phyloP scores from a whole-genome alignment of 2,113 vertebrate genomes.

The Stigmatopora nigra region DNA sequence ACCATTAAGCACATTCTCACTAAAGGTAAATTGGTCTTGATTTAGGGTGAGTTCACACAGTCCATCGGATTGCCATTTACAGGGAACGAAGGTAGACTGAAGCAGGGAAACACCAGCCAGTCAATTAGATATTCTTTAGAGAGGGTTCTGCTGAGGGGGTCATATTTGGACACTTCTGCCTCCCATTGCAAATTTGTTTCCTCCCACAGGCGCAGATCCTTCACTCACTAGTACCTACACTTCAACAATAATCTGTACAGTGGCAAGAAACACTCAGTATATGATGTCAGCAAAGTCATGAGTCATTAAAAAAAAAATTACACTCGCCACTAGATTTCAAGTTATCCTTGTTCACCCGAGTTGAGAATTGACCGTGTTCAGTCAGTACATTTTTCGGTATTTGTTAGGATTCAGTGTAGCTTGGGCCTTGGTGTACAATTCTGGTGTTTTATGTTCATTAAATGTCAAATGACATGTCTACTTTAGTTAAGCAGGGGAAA shows the following conservation, averaged over 20 bases:
- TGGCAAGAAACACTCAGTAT: conserved; percentile 38
- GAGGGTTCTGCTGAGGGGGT: conserved; percentile 67
- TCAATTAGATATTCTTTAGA: conserved; percentile 69
- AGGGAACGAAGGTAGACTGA: conserved; percentile 50
- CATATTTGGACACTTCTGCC: conserved; percentile 69
- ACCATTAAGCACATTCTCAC: conserved; percentile 67
- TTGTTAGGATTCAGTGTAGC: too few relatives aligned
- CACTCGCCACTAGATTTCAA: background rate
- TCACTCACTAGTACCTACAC: conserved; percentile 44
- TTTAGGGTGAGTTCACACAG: conserved; percentile 60
- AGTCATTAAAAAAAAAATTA: conserved; percentile 18
- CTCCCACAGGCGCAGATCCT: conserved; percentile 57
- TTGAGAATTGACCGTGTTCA: too few relatives aligned
- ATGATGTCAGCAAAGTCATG: conserved; percentile 28
- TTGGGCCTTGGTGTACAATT: too few relatives aligned
- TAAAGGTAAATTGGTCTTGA: conserved; percentile 60
- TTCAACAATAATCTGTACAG: conserved; percentile 34
- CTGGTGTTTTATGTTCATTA: too few relatives aligned
- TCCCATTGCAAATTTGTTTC: conserved; percentile 57
- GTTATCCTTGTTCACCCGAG: background rate
- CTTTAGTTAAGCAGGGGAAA: too few relatives aligned
- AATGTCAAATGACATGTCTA: too few relatives aligned
- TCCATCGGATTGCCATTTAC: conserved; percentile 60
- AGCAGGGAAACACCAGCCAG: conserved; percentile 55
- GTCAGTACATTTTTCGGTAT: too few relatives aligned